Evolutionary conservation across 2,113 vertebrate genomes (phyloP), one percentile per base, ranked within the genome.

Genomic region (Carettochelys insculpta): DNA sequence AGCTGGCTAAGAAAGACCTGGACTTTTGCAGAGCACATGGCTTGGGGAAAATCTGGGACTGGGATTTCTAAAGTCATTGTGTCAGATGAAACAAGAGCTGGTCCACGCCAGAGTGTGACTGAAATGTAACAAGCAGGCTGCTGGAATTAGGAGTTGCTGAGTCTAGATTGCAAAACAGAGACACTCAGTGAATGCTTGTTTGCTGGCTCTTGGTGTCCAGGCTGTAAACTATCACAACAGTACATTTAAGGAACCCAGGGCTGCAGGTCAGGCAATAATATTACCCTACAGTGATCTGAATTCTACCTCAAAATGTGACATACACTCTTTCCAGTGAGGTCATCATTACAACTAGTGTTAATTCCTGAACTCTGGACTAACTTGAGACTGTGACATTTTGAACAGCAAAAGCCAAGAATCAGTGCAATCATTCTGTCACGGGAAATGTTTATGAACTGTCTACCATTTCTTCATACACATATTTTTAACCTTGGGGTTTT

Each of bases 401-500:
- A 75, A n/a, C 51, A 90, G 61, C 19, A 84, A 82, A 68, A 2
- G 2, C 6, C 45, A 2, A 80, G 71, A 5, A 29, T 68, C 80
- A 91, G 86, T 80, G 5, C 56, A 73, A 5, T 77, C 47, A 47
- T 43, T 11, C 83, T 0, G 0, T 41, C 77, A 80, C 11, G 22
- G 51, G 51, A 52, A 52, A 52, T 52, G 19, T 51, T 51, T 51
- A 8, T 5, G 51, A 51, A 51, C 16, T 19, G 51, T 52, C 51
- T 52, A 52, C 22, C 51, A 52, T 52, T 52, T 7, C 51, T 52
- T 52, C 51, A 52, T 52, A 20, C 51, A 52, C 51, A 8, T 52
- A 52, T 52, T 52, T 52, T 52, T 20, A 52, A 52, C 5, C 19
- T 52, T 52, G 19, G 51, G 20, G 51, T 52, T 20, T 52, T 52